Base-by-base conservation (phyloP, 2,888 invertebrate species). In the Hedya salicella region DNA sequence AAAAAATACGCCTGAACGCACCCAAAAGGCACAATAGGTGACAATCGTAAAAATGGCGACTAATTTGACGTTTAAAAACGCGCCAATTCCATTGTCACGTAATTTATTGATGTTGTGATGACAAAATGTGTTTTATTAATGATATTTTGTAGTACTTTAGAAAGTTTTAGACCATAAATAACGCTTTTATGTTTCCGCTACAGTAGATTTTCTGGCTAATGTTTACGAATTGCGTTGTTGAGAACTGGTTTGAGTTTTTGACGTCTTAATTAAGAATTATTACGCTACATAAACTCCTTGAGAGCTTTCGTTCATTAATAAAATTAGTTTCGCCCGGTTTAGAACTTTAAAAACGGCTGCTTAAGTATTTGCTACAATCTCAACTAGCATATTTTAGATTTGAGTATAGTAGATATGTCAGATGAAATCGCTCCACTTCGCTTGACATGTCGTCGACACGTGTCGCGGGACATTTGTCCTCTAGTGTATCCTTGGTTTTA, bases 11-110 rank as follows among this genome's bases (percentile, higher is more conserved):
- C 90, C 80, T 81, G 87, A 88, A 86, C 86, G 87, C 85, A 82
- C 77, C 81, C 78, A 72, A 82, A 83, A 85, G 73, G 70, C 70
- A 75, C 70, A 71, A 78, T 79, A 57, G 57, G 44, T 78, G 82
- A 86, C 87, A 83, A 84, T 86, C 78, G 80, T 77, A 80, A 76
- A 83, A 70, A 90, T 87, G 89, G 87, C 86, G 85, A 77, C 88
- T 90, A 89, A 91, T 91, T 89, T 90, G 91, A 90, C 89, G 87
- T 88, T 87, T 81, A 86, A 88, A 88, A 88, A 87, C 85, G 89
- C 89, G 89, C 86, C 81, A 86, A 86, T 86, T 85, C 85, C 86
- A 89, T 90, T 89, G 89, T 87, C 81, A 76, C 73, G 79, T 90
- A 89, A 91, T 91, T 89, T 91, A 91, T 91, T 75, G 89, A 87